A percentile compares a stretch with the other conserved stretches of the same genome.
phyloP scores from a whole-genome alignment of 2,888 invertebrate genomes.

The Erebia ligea region DNA sequence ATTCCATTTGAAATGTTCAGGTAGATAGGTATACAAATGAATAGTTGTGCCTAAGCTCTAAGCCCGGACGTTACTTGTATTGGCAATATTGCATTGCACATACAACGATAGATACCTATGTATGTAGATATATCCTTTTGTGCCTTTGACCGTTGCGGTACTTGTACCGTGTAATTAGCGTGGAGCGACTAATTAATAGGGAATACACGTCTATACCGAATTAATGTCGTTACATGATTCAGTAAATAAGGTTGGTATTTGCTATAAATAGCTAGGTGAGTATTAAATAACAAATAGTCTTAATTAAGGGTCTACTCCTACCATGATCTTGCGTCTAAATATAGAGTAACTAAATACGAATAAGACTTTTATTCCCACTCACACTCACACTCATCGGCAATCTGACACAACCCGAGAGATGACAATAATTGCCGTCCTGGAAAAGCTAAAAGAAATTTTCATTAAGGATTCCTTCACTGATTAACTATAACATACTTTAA shows the following conservation, averaged over 20 bases:
- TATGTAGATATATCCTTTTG: slow-evolving; percentile 52
- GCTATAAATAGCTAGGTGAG: neutral
- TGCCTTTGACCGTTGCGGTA: slow-evolving; percentile 61
- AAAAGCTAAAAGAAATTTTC: no score
- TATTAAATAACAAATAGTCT: neutral
- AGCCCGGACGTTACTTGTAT: slow-evolving; percentile 22
- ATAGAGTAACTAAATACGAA: no score
- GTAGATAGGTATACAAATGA: neutral
- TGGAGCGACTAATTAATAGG: slow-evolving; percentile 77
- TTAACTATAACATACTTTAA: no score
- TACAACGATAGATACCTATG: slow-evolving; percentile 2
- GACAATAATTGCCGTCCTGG: no score
- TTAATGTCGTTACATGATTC: slow-evolving; percentile 24
- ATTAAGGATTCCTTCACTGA: no score
- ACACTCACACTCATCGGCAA: no score
- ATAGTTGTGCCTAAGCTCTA: neutral
- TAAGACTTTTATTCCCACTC: no score
- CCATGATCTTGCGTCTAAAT: no score
- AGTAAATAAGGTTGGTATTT: slow-evolving; percentile 16
- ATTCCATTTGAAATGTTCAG: neutral
- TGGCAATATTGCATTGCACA: slow-evolving; percentile 40
- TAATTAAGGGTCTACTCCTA: no score
- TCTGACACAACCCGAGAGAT: no score
- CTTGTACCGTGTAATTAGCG: slow-evolving; percentile 73
- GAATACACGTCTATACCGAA: slow-evolving; percentile 58